phyloP scores from a whole-genome alignment of 2,888 invertebrate species.

The Meganola albula region DNA sequence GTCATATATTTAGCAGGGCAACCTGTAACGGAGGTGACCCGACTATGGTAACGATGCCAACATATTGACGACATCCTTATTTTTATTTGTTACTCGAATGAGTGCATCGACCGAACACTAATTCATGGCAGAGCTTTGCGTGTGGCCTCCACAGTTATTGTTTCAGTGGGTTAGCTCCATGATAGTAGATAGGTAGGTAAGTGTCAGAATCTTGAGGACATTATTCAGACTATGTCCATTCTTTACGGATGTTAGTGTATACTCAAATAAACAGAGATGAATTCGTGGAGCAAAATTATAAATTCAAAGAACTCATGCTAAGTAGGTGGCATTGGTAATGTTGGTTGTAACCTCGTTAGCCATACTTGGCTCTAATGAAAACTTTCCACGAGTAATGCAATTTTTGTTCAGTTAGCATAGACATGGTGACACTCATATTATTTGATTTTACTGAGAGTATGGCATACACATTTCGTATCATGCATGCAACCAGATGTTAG shows the following conservation, averaged over 20 bases:
- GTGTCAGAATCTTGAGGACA: no score
- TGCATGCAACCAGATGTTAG: background rate
- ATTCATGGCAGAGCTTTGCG: constrained; percentile 57
- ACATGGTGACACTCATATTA: constrained; percentile 11
- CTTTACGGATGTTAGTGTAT: no score
- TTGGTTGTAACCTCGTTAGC: constrained; percentile 16
- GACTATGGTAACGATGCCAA: constrained; percentile 64
- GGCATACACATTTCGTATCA: no score
- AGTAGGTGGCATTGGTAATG: constrained; percentile 17
- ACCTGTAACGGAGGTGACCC: constrained; percentile 57
- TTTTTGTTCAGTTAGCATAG: constrained; percentile 4
- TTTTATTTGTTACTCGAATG: constrained; percentile 66
- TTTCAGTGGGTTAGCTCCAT: constrained; percentile 36
- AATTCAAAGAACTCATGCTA: constrained; percentile 7
- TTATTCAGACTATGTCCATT: no score
- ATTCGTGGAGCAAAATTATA: constrained; percentile 1
- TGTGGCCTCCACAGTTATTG: constrained; percentile 75
- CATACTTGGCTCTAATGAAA: constrained; percentile 20
- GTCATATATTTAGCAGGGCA: constrained; percentile 35
- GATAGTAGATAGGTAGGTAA: no score
- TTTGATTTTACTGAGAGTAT: constrained; percentile 6
- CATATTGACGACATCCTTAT: constrained; percentile 76
- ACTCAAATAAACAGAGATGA: no score
- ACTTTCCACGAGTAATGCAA: constrained; percentile 17
- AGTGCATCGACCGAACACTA: constrained; percentile 71